Conservation (phyloP, 2,888 invertebrate species). For the Rhamnusium bicolor region DNA sequence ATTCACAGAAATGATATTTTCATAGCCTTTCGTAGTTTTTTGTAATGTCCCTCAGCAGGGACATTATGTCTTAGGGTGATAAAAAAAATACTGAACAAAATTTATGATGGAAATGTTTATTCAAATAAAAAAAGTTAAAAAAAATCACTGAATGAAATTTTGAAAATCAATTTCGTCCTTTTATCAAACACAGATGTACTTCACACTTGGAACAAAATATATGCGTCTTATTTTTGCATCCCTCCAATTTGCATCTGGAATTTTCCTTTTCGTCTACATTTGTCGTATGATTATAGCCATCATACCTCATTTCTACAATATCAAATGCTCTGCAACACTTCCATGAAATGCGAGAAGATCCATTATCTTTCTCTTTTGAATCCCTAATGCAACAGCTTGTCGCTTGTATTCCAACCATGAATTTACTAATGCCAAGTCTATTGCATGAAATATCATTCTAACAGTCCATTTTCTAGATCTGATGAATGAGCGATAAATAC, state of each 20-base stretch:
- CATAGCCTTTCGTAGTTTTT: too few species aligned
- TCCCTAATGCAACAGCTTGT: neutral
- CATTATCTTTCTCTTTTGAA: neutral
- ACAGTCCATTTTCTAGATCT: neutral
- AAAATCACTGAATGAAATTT: too few species aligned
- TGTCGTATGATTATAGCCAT: neutral
- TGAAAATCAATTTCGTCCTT: neutral
- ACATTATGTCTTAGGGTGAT: too few species aligned
- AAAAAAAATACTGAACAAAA: too few species aligned
- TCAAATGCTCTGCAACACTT: neutral
- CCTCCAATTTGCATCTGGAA: neutral
- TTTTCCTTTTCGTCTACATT: neutral
- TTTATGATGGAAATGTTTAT: too few species aligned
- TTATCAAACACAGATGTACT: constrained; percentile 2
- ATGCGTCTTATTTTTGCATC: neutral
- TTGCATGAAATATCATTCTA: neutral
- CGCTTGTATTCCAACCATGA: neutral
- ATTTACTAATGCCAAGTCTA: neutral
- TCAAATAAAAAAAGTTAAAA: too few species aligned
- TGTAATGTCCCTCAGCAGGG: too few species aligned
- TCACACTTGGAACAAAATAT: constrained; percentile 8
- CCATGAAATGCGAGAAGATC: neutral
- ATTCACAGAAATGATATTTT: too few species aligned
- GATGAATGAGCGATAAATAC: neutral
- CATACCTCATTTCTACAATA: neutral